Evolutionary conservation across 1,140 invertebrate genomes (phyloP).

Genomic region (Ooceraea biroi): DNA sequence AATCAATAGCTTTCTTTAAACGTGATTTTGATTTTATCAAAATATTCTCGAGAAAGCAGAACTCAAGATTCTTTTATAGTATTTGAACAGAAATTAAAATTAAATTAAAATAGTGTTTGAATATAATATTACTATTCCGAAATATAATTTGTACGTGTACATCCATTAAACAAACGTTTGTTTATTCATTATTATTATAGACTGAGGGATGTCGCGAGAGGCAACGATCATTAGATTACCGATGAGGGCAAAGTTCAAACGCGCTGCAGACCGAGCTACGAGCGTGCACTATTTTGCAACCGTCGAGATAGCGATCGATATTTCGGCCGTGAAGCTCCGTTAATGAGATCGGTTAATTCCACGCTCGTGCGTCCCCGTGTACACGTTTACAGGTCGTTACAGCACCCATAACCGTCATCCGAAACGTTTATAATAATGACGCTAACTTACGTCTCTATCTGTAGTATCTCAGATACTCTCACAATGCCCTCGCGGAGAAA

Average conservation of each 20-base stretch:
- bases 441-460: conserved; percentile 72
- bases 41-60: too few relatives aligned
- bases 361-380: conserved; percentile 24
- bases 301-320: conserved; percentile 45
- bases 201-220: neutral
- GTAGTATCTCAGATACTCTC: conserved; percentile 44
- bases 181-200: too few relatives aligned
- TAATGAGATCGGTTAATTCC: conserved; percentile 67
- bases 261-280: conserved; percentile 5
- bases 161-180: neutral
- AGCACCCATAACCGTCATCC: conserved; percentile 37
- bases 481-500: too few relatives aligned
- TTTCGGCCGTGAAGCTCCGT: conserved; percentile 51
- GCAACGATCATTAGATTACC: neutral
- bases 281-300: conserved; percentile 24
- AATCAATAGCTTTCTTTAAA: neutral
- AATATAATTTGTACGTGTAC: too few relatives aligned
- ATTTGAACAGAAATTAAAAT: too few relatives aligned
- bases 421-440: conserved; percentile 70
- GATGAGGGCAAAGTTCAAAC: conserved; percentile 20
- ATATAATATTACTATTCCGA: too few relatives aligned
- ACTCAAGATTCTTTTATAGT: too few relatives aligned
- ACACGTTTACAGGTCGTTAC: conserved; percentile 10
- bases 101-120: too few relatives aligned
- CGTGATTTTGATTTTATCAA: neutral